Conservation (phyloP, 2,888 invertebrate species). For the Leucozona laternaria region DNA sequence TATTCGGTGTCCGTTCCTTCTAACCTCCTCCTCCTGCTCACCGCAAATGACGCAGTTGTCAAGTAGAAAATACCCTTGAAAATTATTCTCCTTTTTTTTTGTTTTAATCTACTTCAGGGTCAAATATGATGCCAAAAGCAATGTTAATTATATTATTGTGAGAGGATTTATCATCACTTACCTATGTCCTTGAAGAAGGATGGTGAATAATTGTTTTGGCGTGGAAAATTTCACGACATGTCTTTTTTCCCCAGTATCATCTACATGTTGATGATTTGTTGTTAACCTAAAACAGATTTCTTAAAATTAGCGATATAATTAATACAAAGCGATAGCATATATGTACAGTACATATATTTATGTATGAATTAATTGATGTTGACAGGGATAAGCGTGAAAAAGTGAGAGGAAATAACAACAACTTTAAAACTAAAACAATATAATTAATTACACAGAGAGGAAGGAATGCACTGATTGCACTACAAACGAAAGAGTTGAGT, state of each 20-base stretch:
- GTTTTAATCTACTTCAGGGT: constrained; percentile 46
- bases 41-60: constrained; percentile 16
- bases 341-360: background rate
- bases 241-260: background rate
- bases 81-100: constrained; percentile 12
- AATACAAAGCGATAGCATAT: constrained; percentile 42
- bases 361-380: constrained; percentile 48
- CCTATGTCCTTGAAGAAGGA: constrained; percentile 56
- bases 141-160: constrained; percentile 42
- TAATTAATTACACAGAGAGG: constrained; percentile 35
- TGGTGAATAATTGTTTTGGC: constrained; percentile 58
- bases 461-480: constrained; percentile 32
- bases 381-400: constrained; percentile 28
- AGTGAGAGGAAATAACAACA: constrained; percentile 58
- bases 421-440: constrained; percentile 44
- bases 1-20: background rate
- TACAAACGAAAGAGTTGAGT: constrained; percentile 50
- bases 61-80: constrained; percentile 33
- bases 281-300: constrained; percentile 13
- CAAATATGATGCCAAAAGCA: constrained; percentile 42
- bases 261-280: background rate
- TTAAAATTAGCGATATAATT: constrained; percentile 49
- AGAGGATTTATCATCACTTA: constrained; percentile 39
- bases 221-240: constrained; percentile 54
- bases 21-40: background rate